Evolutionary conservation across 2,888 invertebrate genomes (phyloP), one percentile per base, ranked within the genome.

Genomic region (Acronicta aceris): DNA sequence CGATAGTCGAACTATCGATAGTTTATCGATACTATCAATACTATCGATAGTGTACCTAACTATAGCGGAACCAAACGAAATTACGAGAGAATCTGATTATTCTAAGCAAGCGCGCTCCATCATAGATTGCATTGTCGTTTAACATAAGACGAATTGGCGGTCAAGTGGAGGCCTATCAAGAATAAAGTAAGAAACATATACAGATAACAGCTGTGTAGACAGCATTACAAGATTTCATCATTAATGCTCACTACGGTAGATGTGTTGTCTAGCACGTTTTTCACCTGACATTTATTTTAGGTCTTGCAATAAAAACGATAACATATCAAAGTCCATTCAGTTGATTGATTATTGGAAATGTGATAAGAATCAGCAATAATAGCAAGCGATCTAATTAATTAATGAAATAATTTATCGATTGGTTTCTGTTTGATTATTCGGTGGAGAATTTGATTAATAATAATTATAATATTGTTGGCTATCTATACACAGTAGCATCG

Each of bases 361-460:
- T 21, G 59, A 72, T 66, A 59, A 66, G 30, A 48, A 42, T 42
- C 10, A 46, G 27, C 58, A 65, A 51, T 55, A 33, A 49, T 17
- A n/a, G 2, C 9, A 10, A 33, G 13, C 17, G 17, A 38, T 36
- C 15, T 17, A 38, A 42, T 59, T 17, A 38, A 42, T 59, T 71
- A 71, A 47, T 43, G 0, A 56, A 62, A 13, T 49, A 49, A 17
- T 38, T 72, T 21, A 72, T 59, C 33, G 38, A 41, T 21, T 12
- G 8, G 10, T 40, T 33, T 49, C 13, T 13, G 12, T 6, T 38
- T 13, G 45, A 53, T 3, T 21, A 13, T 36, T 45, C 17, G 33
- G 12, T 53, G 55, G 41, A 64, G 52, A 45, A 50, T 30, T 25
- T 9, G 17, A 30, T 65, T 54, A 51, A 43, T 53, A 46, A n/a